Conservation (phyloP, 2,797 vertebrate species). For the Coccyzus lansbergi region DNA sequence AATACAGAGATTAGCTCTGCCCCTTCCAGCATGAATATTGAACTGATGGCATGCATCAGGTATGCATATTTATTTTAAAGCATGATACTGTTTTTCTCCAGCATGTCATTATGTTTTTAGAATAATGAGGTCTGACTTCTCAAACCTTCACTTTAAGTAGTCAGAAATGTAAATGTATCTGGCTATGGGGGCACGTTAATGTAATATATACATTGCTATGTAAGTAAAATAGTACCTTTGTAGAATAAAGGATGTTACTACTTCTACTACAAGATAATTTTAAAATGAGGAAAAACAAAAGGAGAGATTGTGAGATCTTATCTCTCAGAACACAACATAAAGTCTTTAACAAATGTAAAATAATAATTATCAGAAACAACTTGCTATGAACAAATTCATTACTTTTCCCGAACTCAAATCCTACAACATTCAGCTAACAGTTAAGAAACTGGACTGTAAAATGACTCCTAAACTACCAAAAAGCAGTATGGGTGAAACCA, state of each 20-base stretch:
- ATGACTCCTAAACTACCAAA: background rate
- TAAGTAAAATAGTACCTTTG: background rate
- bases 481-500: background rate
- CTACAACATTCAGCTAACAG: background rate
- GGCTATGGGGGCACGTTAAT: background rate
- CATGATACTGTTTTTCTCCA: constrained; percentile 23
- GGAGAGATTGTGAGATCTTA: background rate
- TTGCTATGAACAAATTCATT: background rate
- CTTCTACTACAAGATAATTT: background rate
- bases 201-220: background rate
- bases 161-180: background rate
- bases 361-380: background rate
- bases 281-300: background rate
- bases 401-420: background rate
- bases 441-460: background rate
- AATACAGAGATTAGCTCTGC: constrained; percentile 27
- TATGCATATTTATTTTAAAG: background rate
- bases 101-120: constrained; percentile 32
- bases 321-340: background rate
- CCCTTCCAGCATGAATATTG: background rate
- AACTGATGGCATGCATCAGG: constrained; percentile 1
- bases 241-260: background rate
- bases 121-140: constrained; percentile 9
- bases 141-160: constrained; percentile 43
- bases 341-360: background rate